A percentile compares a stretch with the other conserved stretches of the same genome.
These are phyloP conservation scores for Xyliphius kryptos DNA, from an alignment of 2,113 vertebrate genomes.

Conservation along the genomic window DNA sequence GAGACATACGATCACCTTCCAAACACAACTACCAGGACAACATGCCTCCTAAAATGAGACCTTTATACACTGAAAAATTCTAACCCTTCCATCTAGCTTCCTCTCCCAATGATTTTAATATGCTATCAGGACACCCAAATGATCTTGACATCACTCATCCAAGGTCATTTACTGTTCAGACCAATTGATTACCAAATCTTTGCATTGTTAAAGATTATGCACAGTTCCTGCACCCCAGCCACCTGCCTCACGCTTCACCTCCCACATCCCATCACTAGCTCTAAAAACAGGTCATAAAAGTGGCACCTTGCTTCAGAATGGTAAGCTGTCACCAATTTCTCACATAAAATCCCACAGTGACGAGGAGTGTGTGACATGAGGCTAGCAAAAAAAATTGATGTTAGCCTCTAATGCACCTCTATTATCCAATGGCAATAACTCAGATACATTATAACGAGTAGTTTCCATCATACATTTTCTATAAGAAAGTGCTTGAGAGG, in stretches of 20 bases:
- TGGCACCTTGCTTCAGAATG: constrained; percentile 42
- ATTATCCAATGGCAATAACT: constrained; percentile 18
- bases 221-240: no score
- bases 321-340: constrained; percentile 51
- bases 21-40: constrained; percentile 4
- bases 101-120: no score
- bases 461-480: background rate
- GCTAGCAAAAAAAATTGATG: constrained; percentile 39
- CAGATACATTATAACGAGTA: constrained; percentile 29
- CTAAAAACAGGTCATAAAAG: constrained; percentile 50
- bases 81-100: no score
- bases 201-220: background rate
- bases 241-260: constrained; percentile 15
- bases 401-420: constrained; percentile 27
- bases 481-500: background rate
- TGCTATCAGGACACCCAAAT: background rate
- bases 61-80: no score
- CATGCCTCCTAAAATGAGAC: background rate
- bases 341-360: constrained; percentile 47
- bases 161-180: background rate
- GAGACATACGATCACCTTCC: constrained; percentile 7
- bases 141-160: constrained; percentile 4
- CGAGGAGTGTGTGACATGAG: constrained; percentile 43
- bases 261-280: constrained; percentile 16
- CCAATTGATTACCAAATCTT: constrained; percentile 8